These are phyloP conservation scores for Tarsius wallacei DNA, from an alignment of 2,797 vertebrate genomes.

Conservation along the genomic window DNA sequence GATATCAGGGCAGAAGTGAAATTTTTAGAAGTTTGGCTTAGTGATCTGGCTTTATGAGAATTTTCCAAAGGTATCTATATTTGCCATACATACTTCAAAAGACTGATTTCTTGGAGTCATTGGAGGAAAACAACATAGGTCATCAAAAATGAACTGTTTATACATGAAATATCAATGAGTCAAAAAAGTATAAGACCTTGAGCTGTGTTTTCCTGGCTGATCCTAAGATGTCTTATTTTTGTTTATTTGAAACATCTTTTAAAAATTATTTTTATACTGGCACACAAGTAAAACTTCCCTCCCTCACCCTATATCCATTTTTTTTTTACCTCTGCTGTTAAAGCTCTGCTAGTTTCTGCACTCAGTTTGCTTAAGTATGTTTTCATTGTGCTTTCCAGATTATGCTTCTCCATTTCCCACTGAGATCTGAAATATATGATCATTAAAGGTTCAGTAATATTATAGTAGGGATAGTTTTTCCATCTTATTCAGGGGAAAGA, in stretches of 20 bases:
- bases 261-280: slow-evolving; percentile 36
- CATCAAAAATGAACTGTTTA: slow-evolving; percentile 48
- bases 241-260: slow-evolving; percentile 37
- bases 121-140: slow-evolving; percentile 18
- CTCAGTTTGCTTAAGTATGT: slow-evolving; percentile 79
- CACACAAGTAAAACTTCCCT: slow-evolving; percentile 42
- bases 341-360: slow-evolving; percentile 81
- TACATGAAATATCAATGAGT: background rate
- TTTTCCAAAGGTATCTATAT: background rate
- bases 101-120: slow-evolving; percentile 42
- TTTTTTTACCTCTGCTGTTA: slow-evolving; percentile 77
- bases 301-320: background rate
- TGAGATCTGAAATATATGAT: slow-evolving; percentile 82
- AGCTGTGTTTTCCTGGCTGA: slow-evolving; percentile 28
- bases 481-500: slow-evolving; percentile 24
- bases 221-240: slow-evolving; percentile 42
- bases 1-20: background rate
- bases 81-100: background rate
- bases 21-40: slow-evolving; percentile 59
- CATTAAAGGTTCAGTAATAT: slow-evolving; percentile 40
- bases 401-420: slow-evolving; percentile 77
- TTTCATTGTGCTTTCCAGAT: slow-evolving; percentile 80
- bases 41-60: slow-evolving; percentile 51
- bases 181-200: slow-evolving; percentile 30
- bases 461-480: slow-evolving; percentile 43